Base-by-base conservation (phyloP, 2,113 vertebrate genomes). In the Sigmodon hispidus region DNA sequence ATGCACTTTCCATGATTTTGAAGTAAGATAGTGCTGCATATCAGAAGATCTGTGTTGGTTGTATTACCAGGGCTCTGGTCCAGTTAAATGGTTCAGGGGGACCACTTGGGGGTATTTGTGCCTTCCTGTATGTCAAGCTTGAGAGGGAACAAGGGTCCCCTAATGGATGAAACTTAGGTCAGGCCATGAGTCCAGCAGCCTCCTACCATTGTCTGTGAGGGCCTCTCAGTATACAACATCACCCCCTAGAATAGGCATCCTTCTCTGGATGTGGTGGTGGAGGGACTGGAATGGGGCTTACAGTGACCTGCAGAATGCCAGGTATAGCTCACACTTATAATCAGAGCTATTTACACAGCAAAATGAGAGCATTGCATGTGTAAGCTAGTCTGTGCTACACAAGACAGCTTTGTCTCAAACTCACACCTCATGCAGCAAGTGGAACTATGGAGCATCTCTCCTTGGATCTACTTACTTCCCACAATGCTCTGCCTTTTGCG, bases 381-480 rank as follows among this genome's bases (percentile, higher is more conserved):
- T 34, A 26, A 88, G 52, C 86, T 40, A 22, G 26, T 17, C 67
- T 31, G 24, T 52, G 50, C 29, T 5, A 40, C 50, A n/a, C 8
- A 1, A 50, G 36, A 29, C 26, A 52, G 24, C 16, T 16, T 55
- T 7, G n/a, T 75, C 69, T 75, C 52, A 43, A 57, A 45, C 70
- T 15, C n/a, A 13, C 9, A 0, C 8, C 70, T 15, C n/a, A 13
- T 7, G 0, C 8, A 34, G 6, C 17, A 4, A 43, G 0, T 0
- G 31, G 31, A 17, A 3, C 59, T 7, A 1, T 9, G 63, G 31
- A 11, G 1, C 21, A 1, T 1, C 36, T 77, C 55, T 61, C 43
- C 79, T 17, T 72, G 63, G 15, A 0, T 7, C 77, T 15, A 0
- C 2, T n/a, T 26, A 1, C 36, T 70, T 75, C 21, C 29, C 1